Percentiles rank a stretch among this genome's conserved stretches.
These are phyloP conservation scores for Zalophus californianus DNA, from an alignment of 2,797 vertebrate species.

Conservation along the genomic window DNA sequence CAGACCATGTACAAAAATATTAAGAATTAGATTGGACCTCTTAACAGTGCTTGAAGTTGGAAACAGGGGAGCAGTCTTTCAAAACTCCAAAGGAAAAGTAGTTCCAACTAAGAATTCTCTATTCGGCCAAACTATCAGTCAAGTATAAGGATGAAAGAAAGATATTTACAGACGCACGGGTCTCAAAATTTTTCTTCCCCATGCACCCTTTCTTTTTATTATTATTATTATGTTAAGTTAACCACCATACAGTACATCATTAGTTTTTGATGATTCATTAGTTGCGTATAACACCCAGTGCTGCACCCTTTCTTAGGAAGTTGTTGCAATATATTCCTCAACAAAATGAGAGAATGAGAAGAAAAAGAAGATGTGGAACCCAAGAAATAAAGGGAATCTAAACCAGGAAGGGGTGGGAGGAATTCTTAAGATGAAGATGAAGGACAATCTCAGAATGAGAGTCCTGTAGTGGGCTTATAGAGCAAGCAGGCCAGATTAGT, in stretches of 20 bases:
- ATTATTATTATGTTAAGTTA: too few species aligned
- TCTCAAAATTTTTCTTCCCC: neutral
- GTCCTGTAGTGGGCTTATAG: neutral
- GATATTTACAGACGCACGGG: neutral
- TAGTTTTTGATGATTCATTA: too few species aligned
- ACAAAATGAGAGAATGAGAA: neutral
- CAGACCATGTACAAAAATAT: neutral
- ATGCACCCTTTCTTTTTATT: neutral
- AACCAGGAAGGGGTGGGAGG: neutral
- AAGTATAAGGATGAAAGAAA: neutral
- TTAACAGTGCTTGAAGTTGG: neutral
- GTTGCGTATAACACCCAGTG: too few species aligned
- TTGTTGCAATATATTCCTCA: neutral
- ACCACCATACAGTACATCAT: too few species aligned
- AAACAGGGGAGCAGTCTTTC: neutral
- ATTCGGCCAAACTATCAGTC: neutral
- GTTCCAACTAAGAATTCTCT: neutral
- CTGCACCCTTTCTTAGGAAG: neutral
- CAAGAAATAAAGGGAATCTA: neutral
- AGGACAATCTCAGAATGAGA: neutral
- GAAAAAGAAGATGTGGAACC: neutral
- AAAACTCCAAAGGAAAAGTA: neutral
- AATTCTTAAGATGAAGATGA: neutral
- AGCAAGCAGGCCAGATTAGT: neutral
- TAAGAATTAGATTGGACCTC: neutral